A percentile compares a stretch with the other conserved stretches of the same genome.
These are phyloP conservation scores for Ischnura elegans DNA, from an alignment of 2,888 invertebrate genomes.

Conservation along the genomic window DNA sequence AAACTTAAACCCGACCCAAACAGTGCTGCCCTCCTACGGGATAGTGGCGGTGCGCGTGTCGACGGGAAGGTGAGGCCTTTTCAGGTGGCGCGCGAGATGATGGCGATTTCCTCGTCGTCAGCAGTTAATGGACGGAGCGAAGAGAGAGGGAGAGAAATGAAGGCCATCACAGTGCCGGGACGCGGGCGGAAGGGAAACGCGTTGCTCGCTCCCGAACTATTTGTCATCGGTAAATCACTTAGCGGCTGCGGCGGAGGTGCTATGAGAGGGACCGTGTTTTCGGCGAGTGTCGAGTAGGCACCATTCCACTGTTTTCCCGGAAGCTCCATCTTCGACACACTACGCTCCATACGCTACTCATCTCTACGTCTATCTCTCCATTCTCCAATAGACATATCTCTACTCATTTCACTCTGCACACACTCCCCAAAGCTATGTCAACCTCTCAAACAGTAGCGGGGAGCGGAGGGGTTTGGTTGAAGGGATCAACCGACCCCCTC, in stretches of 20 bases:
- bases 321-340: neutral
- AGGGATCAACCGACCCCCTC: too few species aligned
- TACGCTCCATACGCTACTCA: neutral
- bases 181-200: neutral
- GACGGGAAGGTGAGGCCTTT: too few species aligned
- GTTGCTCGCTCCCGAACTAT: constrained; percentile 43
- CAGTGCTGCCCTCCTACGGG: neutral
- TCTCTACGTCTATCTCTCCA: neutral
- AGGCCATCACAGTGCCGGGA: neutral
- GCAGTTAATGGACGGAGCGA: neutral
- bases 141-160: neutral
- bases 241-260: constrained; percentile 6
- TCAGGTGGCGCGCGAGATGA: constrained; percentile 33
- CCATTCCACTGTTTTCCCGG: neutral
- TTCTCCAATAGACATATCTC: neutral
- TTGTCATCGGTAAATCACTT: constrained; percentile 64
- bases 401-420: neutral
- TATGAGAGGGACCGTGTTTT: neutral
- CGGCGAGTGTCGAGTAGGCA: neutral
- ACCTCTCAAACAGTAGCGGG: neutral
- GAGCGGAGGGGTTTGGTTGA: neutral
- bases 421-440: neutral
- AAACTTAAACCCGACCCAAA: neutral
- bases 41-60: neutral
- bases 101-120: neutral